Evolutionary conservation across 2,888 invertebrate species (phyloP), one percentile per base, ranked within the genome.

Genomic region (Chaetogeoica ovagalla): DNA sequence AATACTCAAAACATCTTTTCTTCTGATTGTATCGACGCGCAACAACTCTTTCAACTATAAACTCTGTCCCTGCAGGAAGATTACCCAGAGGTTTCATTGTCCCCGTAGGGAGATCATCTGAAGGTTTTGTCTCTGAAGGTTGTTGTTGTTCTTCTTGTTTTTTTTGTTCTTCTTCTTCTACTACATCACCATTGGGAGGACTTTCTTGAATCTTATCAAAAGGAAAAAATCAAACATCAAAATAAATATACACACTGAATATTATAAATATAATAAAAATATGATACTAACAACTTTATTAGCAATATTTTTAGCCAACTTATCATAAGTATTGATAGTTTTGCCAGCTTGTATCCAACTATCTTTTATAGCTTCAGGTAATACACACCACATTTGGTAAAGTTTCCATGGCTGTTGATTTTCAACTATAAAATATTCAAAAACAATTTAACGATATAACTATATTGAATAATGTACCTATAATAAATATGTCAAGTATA

Each of bases 371-470:
- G 90, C 89, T 82, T 91, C 90, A 0, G 93, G 91, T 89, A 94
- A 90, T 84, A 92, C 91, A 83, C 93, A 92, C 94, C 94, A 94
- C 83, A 91, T 91, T 85, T 94, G 93, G 86, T 94, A 94, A 15
- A 94, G 87, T 83, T 91, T 90, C 94, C 94, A 94, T 9, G 93
- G 92, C 19, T 82, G 81, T 82, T 70, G 68, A 79, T 82, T 75
- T 79, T 82, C 82, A 19, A 63, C 70, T 81, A 43, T 6, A 19
- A 23, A n/a, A 69, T 55, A 55, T 13, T 0, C 4, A 1, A 39
- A 21, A 71, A 71, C 15, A 13, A 57, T 17, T 57, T n/a, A 21
- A 21, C 30, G 48, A 82, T 59, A 62, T n/a, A 21, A 13, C 2
- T 21, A 55, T 19, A 19, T 19, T 55, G 1, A 19, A 19, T 5